Base-by-base conservation (phyloP, 2,113 vertebrate species). In the Cyprinodon variegatus region DNA sequence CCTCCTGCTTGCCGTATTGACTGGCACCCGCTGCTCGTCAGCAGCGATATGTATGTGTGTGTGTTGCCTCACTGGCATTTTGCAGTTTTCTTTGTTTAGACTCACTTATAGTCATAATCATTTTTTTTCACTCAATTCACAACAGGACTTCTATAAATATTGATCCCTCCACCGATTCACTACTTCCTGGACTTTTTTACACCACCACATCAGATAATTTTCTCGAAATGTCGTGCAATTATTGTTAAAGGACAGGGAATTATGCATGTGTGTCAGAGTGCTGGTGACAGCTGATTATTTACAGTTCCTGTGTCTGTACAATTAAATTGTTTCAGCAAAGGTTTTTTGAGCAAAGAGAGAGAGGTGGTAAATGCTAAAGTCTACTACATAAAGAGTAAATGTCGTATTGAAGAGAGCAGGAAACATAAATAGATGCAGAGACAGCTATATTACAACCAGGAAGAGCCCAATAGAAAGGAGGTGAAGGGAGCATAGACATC, bases 301-400 rank as follows among this genome's bases (percentile, higher is more conserved):
- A 98, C 96, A 93, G 93, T 95, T 95, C 96, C 96, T 96, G 86
- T 96, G 94, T 95, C 96, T 97, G 29, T 29, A 29, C 98, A 96
- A 98, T 98, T 96, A 97, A 96, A 98, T 97, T 97, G 96, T 97
- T 97, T 96, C 95, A 94, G 94, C 94, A 86, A 95, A 96, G 96
- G 94, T 93, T 95, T 89, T 96, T 94, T 94, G 93, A 96, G 94
- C 17, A 95, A 95, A 96, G 96, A 81, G 68, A 80, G 74, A 60
- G 79, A 63, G 81, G 66, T 75, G 72, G 80, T 29, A 70, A 40
- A 61, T 72, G 22, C 17, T 62, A 59, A 81, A 77, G 85, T 83
- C 82, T 70, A 68, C 68, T 0, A 74, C 78, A 73, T 86, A 86
- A 83, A 89, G 88, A 91, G 83, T 72, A 89, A 79, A 83, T 76